Conservation (phyloP, 1,140 invertebrate species). For the Drosophila novamexicana region DNA sequence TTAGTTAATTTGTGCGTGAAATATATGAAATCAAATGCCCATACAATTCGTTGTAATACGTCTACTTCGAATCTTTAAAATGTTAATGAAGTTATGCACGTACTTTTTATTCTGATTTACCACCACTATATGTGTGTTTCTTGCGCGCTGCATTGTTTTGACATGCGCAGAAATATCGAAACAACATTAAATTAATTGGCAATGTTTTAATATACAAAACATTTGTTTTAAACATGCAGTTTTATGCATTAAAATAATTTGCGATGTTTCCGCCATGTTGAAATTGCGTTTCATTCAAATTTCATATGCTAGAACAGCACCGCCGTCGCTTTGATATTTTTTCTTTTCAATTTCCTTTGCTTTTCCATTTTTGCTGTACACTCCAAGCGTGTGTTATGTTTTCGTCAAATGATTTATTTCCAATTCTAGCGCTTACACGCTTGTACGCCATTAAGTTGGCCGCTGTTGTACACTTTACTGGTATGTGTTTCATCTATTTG, state of each 20-base stretch:
- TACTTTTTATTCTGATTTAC: conserved; percentile 4
- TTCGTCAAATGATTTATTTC: conserved; percentile 72
- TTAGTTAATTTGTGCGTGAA: background rate
- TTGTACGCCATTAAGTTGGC: conserved; percentile 68
- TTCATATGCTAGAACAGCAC: conserved; percentile 37
- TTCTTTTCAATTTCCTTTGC: conserved; percentile 26
- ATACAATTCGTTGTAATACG: background rate
- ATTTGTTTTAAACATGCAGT: background rate
- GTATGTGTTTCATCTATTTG: conserved; percentile 29
- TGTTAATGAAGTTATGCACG: background rate
- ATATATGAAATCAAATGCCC: background rate
- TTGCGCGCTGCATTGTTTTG: conserved; percentile 21
- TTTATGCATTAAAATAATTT: background rate
- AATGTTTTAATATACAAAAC: background rate
- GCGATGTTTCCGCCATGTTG: conserved; percentile 42
- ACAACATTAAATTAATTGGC: conserved; percentile 1
- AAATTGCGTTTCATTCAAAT: conserved; percentile 24
- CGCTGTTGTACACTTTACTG: conserved; percentile 34
- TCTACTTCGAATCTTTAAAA: background rate
- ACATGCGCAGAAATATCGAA: conserved; percentile 34
- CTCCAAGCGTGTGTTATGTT: conserved; percentile 54
- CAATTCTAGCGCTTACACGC: conserved; percentile 43
- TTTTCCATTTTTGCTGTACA: conserved; percentile 47
- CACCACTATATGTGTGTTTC: conserved; percentile 1
- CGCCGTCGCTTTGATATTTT: conserved; percentile 29